Evolutionary conservation across 2,113 vertebrate genomes (phyloP), one percentile per base, ranked within the genome.

Genomic region (Aegithalos caudatus): DNA sequence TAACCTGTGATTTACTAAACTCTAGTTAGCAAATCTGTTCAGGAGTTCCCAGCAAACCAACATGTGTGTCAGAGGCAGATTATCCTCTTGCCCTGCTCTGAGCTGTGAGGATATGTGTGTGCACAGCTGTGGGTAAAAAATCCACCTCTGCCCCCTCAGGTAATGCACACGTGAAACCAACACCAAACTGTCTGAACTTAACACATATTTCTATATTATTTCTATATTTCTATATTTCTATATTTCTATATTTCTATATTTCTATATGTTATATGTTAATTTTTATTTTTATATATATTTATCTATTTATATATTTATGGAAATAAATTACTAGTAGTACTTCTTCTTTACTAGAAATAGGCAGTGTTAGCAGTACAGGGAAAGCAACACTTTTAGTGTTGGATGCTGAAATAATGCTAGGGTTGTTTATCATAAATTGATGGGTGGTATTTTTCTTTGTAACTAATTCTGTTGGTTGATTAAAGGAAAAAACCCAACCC

Each of bases 1-100:
- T 92, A 95, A 90, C 83, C 69, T 79, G 47, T 93, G 92, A 97
- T 95, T 95, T 96, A 89, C 70, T 7, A 78, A 88, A 95, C 70
- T 83, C 48, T 35, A 51, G 86, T 86, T 93, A 65, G 67, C 20
- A 78, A 54, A 77, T 72, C 81, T 88, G 35, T 31, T 86, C 53
- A 72, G 73, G 48, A 35, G 48, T 74, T 92, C 67, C 50, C 57
- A 81, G 42, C 9, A 6, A 21, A 82, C 69, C 82, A 72, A 8
- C 16, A 10, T 25, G 62, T 69, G 48, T 91, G 70, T 76, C 25
- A 37, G 64, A 66, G 66, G 38, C 29, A 95, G 86, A 78, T 92
- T 80, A 80, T 58, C 53, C 50, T 76, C 73, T 64, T 0, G 0
- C 53, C 25, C 67, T 65, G 14, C 90, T 70, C 69, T 65, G 62